phyloP scores from a whole-genome alignment of 2,113 vertebrate species.

The Platichthys flesus region DNA sequence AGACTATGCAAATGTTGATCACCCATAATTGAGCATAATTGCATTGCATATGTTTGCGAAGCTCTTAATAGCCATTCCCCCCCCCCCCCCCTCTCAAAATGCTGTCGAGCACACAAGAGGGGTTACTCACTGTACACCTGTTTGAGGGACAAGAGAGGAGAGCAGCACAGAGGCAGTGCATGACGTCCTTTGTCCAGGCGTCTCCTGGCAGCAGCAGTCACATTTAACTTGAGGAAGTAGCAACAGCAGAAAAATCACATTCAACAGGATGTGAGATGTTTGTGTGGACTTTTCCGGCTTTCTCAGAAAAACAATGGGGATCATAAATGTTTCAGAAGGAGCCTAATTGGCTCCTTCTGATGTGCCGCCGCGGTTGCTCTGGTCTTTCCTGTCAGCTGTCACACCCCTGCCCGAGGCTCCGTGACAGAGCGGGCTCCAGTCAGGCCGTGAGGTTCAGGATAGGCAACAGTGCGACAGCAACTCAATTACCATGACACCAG shows the following conservation, averaged over 20 bases:
- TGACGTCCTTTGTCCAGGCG: slow-evolving; percentile 12
- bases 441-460: slow-evolving; percentile 53
- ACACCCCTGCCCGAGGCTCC: slow-evolving; percentile 42
- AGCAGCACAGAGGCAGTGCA: not conserved
- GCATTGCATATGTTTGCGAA: slow-evolving; percentile 75
- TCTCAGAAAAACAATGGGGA: slow-evolving; percentile 47
- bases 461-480: slow-evolving; percentile 61
- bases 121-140: slow-evolving; percentile 43
- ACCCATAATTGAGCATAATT: slow-evolving; percentile 78
- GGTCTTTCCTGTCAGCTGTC: slow-evolving; percentile 58
- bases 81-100: slow-evolving; percentile 29
- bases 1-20: slow-evolving; percentile 81
- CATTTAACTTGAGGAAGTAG: slow-evolving; percentile 8
- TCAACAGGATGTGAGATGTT: not conserved
- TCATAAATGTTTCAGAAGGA: slow-evolving; percentile 60
- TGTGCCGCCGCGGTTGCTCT: slow-evolving; percentile 44
- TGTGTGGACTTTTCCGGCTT: slow-evolving; percentile 4
- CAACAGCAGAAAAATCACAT: not conserved
- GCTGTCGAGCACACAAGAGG: slow-evolving; percentile 32
- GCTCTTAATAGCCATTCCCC: slow-evolving; percentile 69
- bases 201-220: slow-evolving; percentile 31
- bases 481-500: slow-evolving; percentile 77
- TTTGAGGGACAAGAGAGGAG: slow-evolving; percentile 38
- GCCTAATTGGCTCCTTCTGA: slow-evolving; percentile 68
- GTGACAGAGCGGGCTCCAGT: slow-evolving; percentile 56